Base-by-base conservation (phyloP, 2,113 vertebrate genomes). In the Saguinus midas region DNA sequence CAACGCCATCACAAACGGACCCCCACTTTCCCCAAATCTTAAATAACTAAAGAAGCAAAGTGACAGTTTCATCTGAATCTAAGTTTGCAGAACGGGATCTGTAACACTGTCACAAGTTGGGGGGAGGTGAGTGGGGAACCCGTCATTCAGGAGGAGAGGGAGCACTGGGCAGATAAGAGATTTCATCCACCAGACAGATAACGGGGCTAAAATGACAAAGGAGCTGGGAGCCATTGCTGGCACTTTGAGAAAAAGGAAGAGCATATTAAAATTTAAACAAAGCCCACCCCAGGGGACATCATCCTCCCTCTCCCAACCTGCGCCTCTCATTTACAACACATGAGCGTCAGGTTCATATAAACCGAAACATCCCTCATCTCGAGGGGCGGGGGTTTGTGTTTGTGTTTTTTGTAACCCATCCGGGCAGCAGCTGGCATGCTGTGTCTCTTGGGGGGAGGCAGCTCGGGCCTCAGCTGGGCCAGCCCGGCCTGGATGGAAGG, bases 351-450 rank as follows among this genome's bases (percentile, higher is more conserved):
- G 90, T 84, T 96, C 89, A n/a, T 1, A 84, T 75, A 73, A 96
- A 93, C 73, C 0, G 7, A 94, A 86, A 14, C 1, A 8, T 23
- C 58, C 52, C 55, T 93, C 73, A 43, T 45, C 87, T 95, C 66
- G 1, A 48, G 87, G 78, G 84, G 88, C 27, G 35, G 80, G 80
- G 55, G 37, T 91, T 78, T 70, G 93, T 43, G 43, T 90, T 87
- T 79, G 64, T 90, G 78, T 93, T 91, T 85, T 91, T 32, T 73
- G 78, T 68, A 87, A 87, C 70, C 87, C 82, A 80, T 25, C 52
- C 1, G 32, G 82, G 88, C 92, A 87, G 94, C 97, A 96, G 97
- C 96, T 96, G 93, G 95, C 58, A 81, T 0, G 0, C 70, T 37
- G 88, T 21, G 61, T 94, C 95, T 73, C 84, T 57, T 3, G 76